phyloP scores from a whole-genome alignment of 2,113 vertebrate genomes.

The Pseudopipra pipra region DNA sequence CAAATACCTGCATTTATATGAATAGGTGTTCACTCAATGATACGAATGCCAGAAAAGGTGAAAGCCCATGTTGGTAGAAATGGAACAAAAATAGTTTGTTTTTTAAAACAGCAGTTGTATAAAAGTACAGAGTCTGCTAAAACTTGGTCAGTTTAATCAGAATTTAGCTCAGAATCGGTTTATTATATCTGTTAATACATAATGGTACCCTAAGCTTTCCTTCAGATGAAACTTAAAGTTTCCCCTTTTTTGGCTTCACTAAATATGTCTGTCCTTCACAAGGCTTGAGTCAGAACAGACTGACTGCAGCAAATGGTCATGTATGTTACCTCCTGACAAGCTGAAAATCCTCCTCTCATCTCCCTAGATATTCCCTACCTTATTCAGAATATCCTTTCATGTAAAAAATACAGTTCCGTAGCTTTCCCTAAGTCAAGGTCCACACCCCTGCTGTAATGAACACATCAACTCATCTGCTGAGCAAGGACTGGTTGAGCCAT shows the following conservation, averaged over 20 bases:
- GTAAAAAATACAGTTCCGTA: not conserved
- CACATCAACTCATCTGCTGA: not conserved
- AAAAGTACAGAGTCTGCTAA: not conserved
- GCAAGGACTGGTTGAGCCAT: accelerated
- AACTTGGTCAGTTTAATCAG: not conserved
- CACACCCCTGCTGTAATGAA: not conserved
- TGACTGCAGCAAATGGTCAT: not conserved
- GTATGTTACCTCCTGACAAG: not conserved
- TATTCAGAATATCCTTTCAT: not conserved
- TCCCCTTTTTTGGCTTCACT: not conserved
- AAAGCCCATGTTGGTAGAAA: not conserved
- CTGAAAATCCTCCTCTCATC: not conserved
- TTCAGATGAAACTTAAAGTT: not conserved
- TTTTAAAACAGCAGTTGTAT: not conserved
- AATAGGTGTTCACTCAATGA: not conserved
- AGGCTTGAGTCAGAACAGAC: not conserved
- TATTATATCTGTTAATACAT: not conserved
- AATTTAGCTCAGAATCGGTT: not conserved
- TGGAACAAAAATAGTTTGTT: not conserved
- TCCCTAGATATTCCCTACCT: not conserved
- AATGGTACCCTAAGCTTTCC: not conserved
- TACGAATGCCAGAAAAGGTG: not conserved
- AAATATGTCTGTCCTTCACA: not conserved
- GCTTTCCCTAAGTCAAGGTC: not conserved
- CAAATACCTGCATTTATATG: not conserved